Conservation (phyloP, 1,140 invertebrate genomes). For the Cyrtorhinus lividipennis region DNA sequence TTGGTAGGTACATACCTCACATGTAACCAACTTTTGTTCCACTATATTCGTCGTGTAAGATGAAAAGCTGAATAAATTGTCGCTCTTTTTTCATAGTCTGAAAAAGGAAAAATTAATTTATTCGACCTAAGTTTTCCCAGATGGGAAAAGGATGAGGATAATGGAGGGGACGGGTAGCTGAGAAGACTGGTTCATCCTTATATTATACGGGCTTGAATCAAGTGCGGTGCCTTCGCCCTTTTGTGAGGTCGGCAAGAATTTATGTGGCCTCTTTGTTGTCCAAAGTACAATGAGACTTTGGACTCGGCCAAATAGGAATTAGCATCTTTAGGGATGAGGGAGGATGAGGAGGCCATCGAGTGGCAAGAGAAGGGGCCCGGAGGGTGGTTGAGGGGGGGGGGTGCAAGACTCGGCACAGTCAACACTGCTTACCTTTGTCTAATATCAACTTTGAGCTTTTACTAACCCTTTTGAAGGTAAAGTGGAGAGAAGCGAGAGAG, state of each 20-base stretch:
- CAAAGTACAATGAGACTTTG: conserved; percentile 11
- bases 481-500: not conserved
- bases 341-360: not conserved
- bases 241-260: conserved; percentile 11
- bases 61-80: too few relatives aligned
- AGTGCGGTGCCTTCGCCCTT: not conserved
- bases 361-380: not conserved
- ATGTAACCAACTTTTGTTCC: too few relatives aligned
- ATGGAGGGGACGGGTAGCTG: not conserved
- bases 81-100: too few relatives aligned
- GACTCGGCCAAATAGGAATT: conserved; percentile 8
- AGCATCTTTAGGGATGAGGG: conserved; percentile 9
- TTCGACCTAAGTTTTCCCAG: not conserved
- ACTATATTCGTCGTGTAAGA: too few relatives aligned
- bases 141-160: not conserved
- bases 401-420: not conserved
- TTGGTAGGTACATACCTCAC: too few relatives aligned
- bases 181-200: conserved; percentile 1
- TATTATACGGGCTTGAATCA: conserved; percentile 12
- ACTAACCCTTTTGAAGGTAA: conserved; percentile 3
- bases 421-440: conserved; percentile 9
- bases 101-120: not conserved
- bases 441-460: conserved; percentile 10
- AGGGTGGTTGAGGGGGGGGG: not conserved
- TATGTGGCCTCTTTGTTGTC: conserved; percentile 11